phyloP scores from a whole-genome alignment of 2,113 vertebrate species.

The Megatriorchis doriae region DNA sequence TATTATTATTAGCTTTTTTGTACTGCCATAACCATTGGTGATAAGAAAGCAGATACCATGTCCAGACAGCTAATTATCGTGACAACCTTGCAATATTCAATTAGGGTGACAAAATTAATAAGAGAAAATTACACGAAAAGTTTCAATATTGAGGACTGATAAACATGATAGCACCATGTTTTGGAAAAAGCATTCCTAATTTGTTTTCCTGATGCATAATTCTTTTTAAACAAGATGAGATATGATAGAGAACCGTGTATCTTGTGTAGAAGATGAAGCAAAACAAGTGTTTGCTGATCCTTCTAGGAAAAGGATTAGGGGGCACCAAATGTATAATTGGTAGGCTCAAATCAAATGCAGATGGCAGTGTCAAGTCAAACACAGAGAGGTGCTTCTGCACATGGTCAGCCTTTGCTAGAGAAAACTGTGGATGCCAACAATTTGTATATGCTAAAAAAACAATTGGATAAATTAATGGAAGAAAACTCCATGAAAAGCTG shows the following conservation, averaged over 20 bases:
- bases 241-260: neutral
- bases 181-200: slow-evolving; percentile 1
- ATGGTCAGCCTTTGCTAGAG: neutral
- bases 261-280: neutral
- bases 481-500: neutral
- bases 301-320: neutral
- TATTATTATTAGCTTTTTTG: neutral
- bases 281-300: neutral
- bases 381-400: neutral
- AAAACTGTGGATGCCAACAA: neutral
- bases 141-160: neutral
- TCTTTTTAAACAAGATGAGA: neutral
- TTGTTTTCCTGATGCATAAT: neutral
- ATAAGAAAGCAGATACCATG: slow-evolving; percentile 6
- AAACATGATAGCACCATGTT: neutral
- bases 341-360: neutral
- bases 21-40: neutral
- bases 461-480: neutral
- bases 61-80: slow-evolving; percentile 15
- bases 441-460: neutral
- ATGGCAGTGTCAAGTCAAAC: neutral
- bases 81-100: slow-evolving; percentile 25
- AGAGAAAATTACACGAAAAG: neutral
- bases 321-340: neutral
- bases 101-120: slow-evolving; percentile 23